phyloP scores from a whole-genome alignment of 1,140 invertebrate species.

The Harpegnathos saltator region DNA sequence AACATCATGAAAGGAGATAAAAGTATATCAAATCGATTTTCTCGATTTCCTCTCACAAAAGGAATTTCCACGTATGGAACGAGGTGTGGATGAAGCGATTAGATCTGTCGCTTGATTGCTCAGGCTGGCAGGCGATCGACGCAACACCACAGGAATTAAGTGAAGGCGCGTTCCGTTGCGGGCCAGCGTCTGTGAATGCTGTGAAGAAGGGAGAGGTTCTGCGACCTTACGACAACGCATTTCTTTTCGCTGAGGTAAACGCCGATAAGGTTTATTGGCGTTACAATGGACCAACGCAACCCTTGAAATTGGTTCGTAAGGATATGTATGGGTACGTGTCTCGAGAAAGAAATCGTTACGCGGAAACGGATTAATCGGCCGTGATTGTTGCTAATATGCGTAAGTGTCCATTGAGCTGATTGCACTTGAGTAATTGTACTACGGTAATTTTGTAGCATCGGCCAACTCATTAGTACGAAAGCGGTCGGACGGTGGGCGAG shows the following conservation, averaged over 20 bases:
- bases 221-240: constrained; percentile 93
- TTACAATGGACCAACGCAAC: constrained; percentile 92
- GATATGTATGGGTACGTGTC: constrained; percentile 89
- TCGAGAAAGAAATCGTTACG: no score
- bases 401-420: background rate
- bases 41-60: constrained; percentile 62
- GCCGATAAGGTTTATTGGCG: constrained; percentile 95
- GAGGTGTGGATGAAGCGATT: constrained; percentile 96
- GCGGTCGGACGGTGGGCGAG: constrained; percentile 91
- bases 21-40: background rate
- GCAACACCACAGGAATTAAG: constrained; percentile 96
- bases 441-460: constrained; percentile 88
- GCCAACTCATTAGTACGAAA: constrained; percentile 95
- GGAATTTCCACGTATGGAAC: constrained; percentile 98
- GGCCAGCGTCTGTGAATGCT: constrained; percentile 92
- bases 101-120: constrained; percentile 90
- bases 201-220: constrained; percentile 93
- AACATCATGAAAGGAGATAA: background rate
- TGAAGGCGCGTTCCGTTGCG: constrained; percentile 92
- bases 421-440: background rate
- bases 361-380: background rate
- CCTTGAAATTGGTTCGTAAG: constrained; percentile 92
- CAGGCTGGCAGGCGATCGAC: constrained; percentile 97
- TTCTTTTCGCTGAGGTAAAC: constrained; percentile 95
- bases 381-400: background rate